Conservation (phyloP, 1,140 invertebrate species). For the Drosophila sechellia region DNA sequence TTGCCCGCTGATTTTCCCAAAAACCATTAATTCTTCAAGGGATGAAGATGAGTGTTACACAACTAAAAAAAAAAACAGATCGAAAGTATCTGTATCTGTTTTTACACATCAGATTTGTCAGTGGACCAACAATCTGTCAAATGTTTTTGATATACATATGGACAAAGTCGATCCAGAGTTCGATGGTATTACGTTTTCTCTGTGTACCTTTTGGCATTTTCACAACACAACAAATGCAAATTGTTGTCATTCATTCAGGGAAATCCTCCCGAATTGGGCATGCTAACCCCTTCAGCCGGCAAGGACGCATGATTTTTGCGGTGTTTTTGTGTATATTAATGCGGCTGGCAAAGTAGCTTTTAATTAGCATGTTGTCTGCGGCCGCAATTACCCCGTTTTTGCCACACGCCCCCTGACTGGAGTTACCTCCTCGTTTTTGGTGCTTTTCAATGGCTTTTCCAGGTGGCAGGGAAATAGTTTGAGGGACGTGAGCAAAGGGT, state of each 20-base stretch:
- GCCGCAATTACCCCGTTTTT: conserved; percentile 44
- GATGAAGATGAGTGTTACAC: not conserved
- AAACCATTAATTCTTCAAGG: not conserved
- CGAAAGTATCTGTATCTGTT: too few relatives aligned
- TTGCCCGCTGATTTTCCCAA: not conserved
- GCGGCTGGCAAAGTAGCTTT: conserved; percentile 78
- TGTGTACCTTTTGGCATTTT: conserved; percentile 32
- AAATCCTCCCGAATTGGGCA: conserved; percentile 6
- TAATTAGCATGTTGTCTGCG: conserved; percentile 80
- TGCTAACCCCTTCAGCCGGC: not conserved
- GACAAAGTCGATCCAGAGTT: too few relatives aligned
- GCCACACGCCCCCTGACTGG: not conserved
- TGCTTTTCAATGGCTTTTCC: conserved; percentile 64
- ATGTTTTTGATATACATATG: too few relatives aligned
- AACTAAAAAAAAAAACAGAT: not conserved
- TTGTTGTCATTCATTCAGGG: conserved; percentile 72
- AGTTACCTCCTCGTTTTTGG: conserved; percentile 33
- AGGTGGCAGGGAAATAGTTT: conserved; percentile 37
- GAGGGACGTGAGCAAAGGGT: conserved; percentile 15
- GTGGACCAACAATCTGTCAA: too few relatives aligned
- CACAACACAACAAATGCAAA: conserved; percentile 75
- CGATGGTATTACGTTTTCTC: not conserved
- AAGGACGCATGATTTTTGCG: conserved; percentile 65
- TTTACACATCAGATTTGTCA: too few relatives aligned
- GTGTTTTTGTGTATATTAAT: conserved; percentile 76